Base-by-base conservation (phyloP, 2,113 vertebrate genomes). In the Butorides virescens region DNA sequence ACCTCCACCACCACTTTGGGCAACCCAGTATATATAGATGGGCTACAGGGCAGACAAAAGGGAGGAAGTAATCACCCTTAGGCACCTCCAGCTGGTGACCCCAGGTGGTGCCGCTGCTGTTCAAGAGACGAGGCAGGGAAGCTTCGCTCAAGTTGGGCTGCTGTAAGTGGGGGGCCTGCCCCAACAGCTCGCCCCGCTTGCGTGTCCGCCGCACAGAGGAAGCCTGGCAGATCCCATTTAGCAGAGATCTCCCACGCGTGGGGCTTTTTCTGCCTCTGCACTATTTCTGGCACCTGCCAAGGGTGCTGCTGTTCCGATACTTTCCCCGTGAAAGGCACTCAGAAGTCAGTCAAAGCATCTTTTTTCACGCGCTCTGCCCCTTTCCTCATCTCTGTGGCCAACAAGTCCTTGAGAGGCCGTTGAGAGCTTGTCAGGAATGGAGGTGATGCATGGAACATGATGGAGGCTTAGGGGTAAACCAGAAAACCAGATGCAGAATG, bases 161-260 rank as follows among this genome's bases (percentile, higher is more conserved):
- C 68, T 32, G 6, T 3, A 2, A 27, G n/a, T 0, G 14, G 5
- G n/a, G 63, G 37, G 8, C 11, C 34, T 68, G 42, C 63, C 34
- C 68, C 26, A 7, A 1, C 3, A 2, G 1, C 66, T 52, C 1
- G 1, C 49, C 72, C 49, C 5, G 34, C 46, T 47, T 26, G 36
- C 27, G 2, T 1, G 29, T 42, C 67, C 16, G 0, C 29, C 22
- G 0, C 0, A 5, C n/a, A 11, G 76, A 77, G 86, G 67, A 77
- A 83, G 50, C 7, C 27, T 36, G 84, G 85, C 70, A 90, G 95
- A 88, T 78, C 86, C 88, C 88, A 88, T 75, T 87, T 11, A 47
- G 81, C 73, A 21, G 84, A 63, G 34, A 5, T 88, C 88, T 93
- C 92, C 86, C 92, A 92, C 73, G 7, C 81, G 10, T 0, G 44